Evolutionary conservation across 2,113 vertebrate genomes (phyloP), one percentile per base, ranked within the genome.

Genomic region (Mirza zaza): DNA sequence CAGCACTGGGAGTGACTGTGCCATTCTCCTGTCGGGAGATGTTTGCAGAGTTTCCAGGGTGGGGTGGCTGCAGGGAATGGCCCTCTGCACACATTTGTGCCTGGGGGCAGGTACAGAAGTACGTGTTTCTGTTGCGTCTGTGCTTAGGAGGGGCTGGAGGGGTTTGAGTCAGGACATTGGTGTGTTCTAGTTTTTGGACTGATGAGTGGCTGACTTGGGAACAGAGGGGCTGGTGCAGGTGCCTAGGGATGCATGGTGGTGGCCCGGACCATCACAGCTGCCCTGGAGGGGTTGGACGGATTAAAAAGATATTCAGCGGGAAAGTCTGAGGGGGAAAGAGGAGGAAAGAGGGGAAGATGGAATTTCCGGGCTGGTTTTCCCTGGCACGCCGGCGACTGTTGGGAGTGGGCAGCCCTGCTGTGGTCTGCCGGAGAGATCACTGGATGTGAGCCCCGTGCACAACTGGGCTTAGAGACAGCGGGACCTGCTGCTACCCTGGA

Each of bases 1-100:
- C 21, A 20, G 76, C 0, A 2, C 4, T 36, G 39, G 15, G 45
- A 57, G 52, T 1, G 14, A 15, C 1, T 6, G 39, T 5, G 1
- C 50, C 23, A 2, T 1, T 9, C 39, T 20, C 50, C 87, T 8
- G 50, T 36, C 21, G 25, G 6, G 6, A 36, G 14, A 12, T 0
- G 2, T 12, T 3, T 20, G 86, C 21, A 0, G 5, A 42, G 68
- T 27, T n/a, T 14, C 86, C 32, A 32, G 8, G 7, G 4, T 27
- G 10, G 4, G 7, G 87, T 9, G 67, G 8, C 21, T 32, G 8
- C 27, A 45, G 42, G 3, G 9, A 17, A 5, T 0, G n/a, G 48
- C 4, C 39, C 61, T 23, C 21, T 13, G 55, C 15, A 0, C 15
- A 0, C 5, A 36, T 48, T 2, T 0, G 6, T 27, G 18, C 61